Evolutionary conservation across 1,140 invertebrate genomes (phyloP).

Genomic region (Subanguina moxae): DNA sequence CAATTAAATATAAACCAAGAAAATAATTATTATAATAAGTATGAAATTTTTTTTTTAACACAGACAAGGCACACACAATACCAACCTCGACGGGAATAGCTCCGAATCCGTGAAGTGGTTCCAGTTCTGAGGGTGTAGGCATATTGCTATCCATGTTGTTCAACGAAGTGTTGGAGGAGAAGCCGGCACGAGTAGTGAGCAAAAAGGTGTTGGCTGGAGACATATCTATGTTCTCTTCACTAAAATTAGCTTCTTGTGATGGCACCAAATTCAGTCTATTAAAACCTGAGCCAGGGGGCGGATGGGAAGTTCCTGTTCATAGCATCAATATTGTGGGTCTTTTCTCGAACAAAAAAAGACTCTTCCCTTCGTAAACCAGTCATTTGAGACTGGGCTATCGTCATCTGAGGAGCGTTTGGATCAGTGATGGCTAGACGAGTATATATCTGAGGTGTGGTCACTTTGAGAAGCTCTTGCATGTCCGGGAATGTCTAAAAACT

Average conservation of each 20-base stretch:
- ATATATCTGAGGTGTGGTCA: constrained; percentile 35
- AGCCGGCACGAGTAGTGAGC: neutral
- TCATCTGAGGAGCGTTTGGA: constrained; percentile 9
- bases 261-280: neutral
- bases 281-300: constrained; percentile 43
- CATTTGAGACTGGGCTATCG: constrained; percentile 10
- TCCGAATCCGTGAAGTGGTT: constrained; percentile 11
- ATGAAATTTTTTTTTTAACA: no score
- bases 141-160: constrained; percentile 14
- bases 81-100: neutral
- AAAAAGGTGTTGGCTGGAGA: constrained; percentile 34
- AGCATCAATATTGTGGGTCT: constrained; percentile 37
- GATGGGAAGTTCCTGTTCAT: constrained; percentile 47
- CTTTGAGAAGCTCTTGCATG: constrained; percentile 42
- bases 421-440: constrained; percentile 36
- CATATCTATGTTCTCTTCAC: constrained; percentile 40
- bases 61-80: neutral
- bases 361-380: constrained; percentile 35
- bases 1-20: no score
- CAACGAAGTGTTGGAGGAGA: constrained; percentile 15
- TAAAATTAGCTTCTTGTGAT: constrained; percentile 22
- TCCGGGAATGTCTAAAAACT: constrained; percentile 23
- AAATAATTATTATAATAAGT: no score
- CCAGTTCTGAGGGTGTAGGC: constrained; percentile 9
- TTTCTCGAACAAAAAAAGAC: constrained; percentile 44